Base-by-base conservation (phyloP, 2,113 vertebrate genomes). In the Ciconia boyciana region DNA sequence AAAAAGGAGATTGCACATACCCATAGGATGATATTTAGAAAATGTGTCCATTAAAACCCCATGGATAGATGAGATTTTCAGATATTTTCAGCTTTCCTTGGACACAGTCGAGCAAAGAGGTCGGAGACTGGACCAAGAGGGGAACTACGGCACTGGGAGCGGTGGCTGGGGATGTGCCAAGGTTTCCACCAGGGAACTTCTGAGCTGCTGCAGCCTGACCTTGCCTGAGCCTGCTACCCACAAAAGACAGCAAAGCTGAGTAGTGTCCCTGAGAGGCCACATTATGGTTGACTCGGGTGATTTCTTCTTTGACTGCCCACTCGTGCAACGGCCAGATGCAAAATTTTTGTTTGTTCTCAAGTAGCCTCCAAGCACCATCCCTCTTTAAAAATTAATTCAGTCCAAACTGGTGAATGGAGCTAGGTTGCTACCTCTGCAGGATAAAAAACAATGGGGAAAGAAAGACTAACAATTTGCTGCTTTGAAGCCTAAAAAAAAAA, bases 341-440 rank as follows among this genome's bases (percentile, higher is more conserved):
- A 69, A 79, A 49, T 22, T 17, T 54, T 78, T 69, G 11, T 54
- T 54, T 43, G 15, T 61, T 81, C 70, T 85, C 81, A 79, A 74
- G 62, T 24, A 69, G 52, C 87, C 66, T 65, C 81, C 39, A 60
- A 95, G n/a, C 46, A 49, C 29, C n/a, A 25, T 71, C 44, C 17
- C 36, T 46, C 43, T 66, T 90, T 55, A 93, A 89, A 94, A 94
- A 62, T 80, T 83, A 70, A 95, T 93, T 80, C 43, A 25, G 14
- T 24, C 46, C 46, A 41, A 85, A 83, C 31, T 83, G 54, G n/a
- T 58, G 61, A 61, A 87, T 16, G 43, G 9, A 11, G 7, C 39
- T 58, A 34, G 36, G 68, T 57, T 74, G 28, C 66, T 80, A 72
- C 70, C 58, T 91, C 54, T 64, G 46, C 51, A 87, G 39, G 51